phyloP scores from a whole-genome alignment of 2,797 vertebrate species.

The Austrolebias charrua region DNA sequence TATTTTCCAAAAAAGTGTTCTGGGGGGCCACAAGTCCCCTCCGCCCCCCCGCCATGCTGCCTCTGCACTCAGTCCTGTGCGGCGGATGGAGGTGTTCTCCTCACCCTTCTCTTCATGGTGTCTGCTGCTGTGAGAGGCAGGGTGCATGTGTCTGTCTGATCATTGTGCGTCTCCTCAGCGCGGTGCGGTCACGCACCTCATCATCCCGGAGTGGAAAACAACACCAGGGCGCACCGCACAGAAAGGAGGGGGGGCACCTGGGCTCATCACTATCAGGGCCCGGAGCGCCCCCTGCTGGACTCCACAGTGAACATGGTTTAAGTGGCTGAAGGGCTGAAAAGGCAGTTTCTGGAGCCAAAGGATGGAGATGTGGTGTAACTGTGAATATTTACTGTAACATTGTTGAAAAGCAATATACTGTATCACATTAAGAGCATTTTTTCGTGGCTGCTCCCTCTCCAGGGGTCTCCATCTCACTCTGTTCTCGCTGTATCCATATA shows the following conservation, averaged over 20 bases:
- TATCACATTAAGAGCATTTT: too few species aligned
- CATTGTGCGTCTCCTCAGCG: slow-evolving; percentile 38
- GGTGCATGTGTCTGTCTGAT: slow-evolving; percentile 32
- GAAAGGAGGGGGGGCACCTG: slow-evolving; percentile 50
- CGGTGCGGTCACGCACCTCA: slow-evolving; percentile 60
- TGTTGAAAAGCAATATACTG: too few species aligned
- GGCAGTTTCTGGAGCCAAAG: too few species aligned
- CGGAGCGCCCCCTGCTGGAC: slow-evolving; percentile 62
- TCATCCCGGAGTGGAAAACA: slow-evolving; percentile 61
- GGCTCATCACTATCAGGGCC: slow-evolving; percentile 7
- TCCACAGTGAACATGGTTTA: not conserved
- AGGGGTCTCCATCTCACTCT: too few species aligned
- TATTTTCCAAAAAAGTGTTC: slow-evolving; percentile 98
- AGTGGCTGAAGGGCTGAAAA: too few species aligned
- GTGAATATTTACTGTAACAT: too few species aligned
- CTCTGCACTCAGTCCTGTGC: slow-evolving; percentile 75
- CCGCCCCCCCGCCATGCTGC: slow-evolving; percentile 91
- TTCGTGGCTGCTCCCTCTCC: too few species aligned
- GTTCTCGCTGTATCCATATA: too few species aligned
- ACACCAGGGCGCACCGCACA: slow-evolving; percentile 28
- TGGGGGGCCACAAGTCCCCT: slow-evolving; percentile 97
- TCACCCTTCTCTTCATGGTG: slow-evolving; percentile 62
- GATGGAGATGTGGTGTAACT: too few species aligned
- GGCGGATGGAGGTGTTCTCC: slow-evolving; percentile 51
- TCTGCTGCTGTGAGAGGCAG: slow-evolving; percentile 29